Conservation (phyloP, 2,113 vertebrate species). For the Hemichromis elongatus region DNA sequence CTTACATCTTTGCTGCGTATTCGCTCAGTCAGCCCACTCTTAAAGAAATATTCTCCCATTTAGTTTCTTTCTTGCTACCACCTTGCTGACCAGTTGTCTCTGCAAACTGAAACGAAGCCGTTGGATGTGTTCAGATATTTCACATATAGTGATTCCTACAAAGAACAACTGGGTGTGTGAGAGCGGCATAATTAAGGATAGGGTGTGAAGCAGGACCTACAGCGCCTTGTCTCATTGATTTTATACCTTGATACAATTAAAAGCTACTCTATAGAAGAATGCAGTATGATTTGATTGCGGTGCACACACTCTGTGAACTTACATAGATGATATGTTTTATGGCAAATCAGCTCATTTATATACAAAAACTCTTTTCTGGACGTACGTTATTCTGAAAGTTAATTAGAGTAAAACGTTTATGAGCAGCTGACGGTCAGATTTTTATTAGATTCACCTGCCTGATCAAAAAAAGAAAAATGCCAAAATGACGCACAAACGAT, state of each 20-base stretch:
- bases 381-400: not conserved
- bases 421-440: not conserved
- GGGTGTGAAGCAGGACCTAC: not conserved
- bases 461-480: not conserved
- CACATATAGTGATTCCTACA: not conserved
- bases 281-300: not conserved
- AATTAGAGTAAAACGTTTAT: not conserved
- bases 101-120: not conserved
- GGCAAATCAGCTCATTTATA: not conserved
- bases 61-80: not conserved
- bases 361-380: not conserved
- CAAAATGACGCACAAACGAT: not conserved
- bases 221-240: not conserved
- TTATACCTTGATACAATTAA: not conserved
- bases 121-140: not conserved
- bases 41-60: constrained; percentile 55
- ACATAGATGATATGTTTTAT: not conserved
- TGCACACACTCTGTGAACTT: not conserved
- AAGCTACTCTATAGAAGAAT: not conserved
- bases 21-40: constrained; percentile 55
- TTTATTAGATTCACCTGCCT: not conserved
- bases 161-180: not conserved
- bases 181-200: not conserved
- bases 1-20: not conserved
- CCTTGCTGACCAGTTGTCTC: not conserved